Evolutionary conservation across 2,888 invertebrate genomes (phyloP).

Genomic region (Apomyelois bistriatella): DNA sequence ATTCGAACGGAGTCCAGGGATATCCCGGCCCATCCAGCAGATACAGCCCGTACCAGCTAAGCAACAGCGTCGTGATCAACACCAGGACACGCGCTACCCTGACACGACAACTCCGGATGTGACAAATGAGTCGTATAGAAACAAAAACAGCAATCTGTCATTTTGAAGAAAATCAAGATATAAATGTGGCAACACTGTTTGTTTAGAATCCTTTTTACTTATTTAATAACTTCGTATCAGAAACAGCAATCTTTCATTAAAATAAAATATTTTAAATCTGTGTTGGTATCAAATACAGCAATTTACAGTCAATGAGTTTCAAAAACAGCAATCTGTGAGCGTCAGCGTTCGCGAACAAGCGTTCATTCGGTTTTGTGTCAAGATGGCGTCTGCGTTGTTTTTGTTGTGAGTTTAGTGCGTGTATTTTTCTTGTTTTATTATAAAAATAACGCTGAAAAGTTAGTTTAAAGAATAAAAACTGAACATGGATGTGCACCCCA

Average conservation of each 20-base stretch:
- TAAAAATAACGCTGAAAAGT: neutral
- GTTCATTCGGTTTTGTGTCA: neutral
- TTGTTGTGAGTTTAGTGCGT: conserved; percentile 6
- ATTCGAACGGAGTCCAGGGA: no score
- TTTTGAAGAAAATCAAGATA: conserved; percentile 8
- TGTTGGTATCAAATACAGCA: conserved; percentile 9
- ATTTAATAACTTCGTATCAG: conserved; percentile 15
- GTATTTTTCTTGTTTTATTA: conserved; percentile 12
- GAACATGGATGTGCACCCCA: conserved; percentile 2
- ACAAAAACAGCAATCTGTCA: no score
- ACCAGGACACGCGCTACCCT: no score
- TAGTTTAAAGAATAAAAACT: neutral
- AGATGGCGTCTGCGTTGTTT: conserved; percentile 13
- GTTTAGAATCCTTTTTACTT: conserved; percentile 15
- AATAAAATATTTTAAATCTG: no score
- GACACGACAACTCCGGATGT: no score
- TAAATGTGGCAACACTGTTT: conserved; percentile 14
- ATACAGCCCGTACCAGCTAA: no score
- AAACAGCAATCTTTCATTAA: conserved; percentile 13
- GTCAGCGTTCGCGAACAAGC: conserved; percentile 7
- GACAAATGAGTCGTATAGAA: no score
- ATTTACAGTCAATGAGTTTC: conserved; percentile 13
- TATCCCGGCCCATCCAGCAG: no score
- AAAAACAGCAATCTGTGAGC: conserved; percentile 15
- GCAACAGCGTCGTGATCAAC: no score